phyloP scores from a whole-genome alignment of 2,888 invertebrate species.

The Lordiphosa andalusiaca region DNA sequence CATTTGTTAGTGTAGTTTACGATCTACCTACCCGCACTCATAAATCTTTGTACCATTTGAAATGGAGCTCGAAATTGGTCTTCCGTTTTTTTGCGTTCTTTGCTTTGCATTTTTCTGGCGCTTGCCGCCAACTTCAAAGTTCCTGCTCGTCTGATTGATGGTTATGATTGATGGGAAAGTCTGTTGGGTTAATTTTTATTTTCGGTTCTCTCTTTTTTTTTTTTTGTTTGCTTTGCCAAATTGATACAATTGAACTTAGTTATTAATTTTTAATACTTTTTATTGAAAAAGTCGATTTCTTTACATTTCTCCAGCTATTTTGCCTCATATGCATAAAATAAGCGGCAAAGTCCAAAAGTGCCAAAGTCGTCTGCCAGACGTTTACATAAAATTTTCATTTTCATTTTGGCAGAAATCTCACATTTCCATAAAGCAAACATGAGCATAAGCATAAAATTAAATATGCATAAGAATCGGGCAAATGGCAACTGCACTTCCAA shows the following conservation, averaged over 20 bases:
- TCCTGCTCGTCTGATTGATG: conserved; percentile 62
- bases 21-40: too few relatives aligned
- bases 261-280: conserved; percentile 42
- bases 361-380: conserved; percentile 13
- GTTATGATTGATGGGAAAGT: conserved; percentile 61
- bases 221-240: conserved; percentile 55
- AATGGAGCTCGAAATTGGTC: conserved; percentile 53
- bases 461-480: conserved; percentile 66
- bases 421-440: conserved; percentile 72
- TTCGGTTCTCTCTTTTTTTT: conserved; percentile 29
- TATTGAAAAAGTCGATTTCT: conserved; percentile 27
- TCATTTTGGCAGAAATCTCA: conserved; percentile 54
- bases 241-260: conserved; percentile 70
- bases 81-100: conserved; percentile 5
- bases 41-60: conserved; percentile 41
- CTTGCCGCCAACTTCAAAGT: conserved; percentile 64
- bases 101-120: conserved; percentile 37
- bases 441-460: conserved; percentile 70
- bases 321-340: conserved; percentile 57
- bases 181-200: conserved; percentile 1
- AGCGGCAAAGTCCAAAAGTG: conserved; percentile 42
- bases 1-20: not conserved
- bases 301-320: conserved; percentile 34
- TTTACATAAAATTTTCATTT: conserved; percentile 50
- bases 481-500: conserved; percentile 39